Base-by-base conservation (phyloP, 1,140 invertebrate species). In the Drosophila ficusphila region DNA sequence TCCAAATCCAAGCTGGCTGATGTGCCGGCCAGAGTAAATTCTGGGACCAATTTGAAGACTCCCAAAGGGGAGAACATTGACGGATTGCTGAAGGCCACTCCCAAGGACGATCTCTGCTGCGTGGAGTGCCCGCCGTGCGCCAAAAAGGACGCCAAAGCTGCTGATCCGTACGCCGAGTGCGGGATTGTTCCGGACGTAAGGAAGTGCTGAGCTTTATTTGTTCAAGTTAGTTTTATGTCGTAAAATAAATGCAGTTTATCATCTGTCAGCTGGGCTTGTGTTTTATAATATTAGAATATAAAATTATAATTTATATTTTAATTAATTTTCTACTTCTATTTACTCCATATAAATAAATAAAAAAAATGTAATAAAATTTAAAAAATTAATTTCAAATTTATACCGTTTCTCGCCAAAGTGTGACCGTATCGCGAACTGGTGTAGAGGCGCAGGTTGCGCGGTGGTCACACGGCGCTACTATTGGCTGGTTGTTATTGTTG, bases 81-180 rank as follows among this genome's bases (percentile, higher is more conserved):
- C 27, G 71, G 82, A 0, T 48, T 91, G 1, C 54, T 90, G 1
- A 74, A 89, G 16, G 76, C 69, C 31, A 85, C 90, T 3, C 61
- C 78, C 2, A 91, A 90, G 38, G 78, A 90, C 47, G 77, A 90
- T 62, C 57, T 91, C 18, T 81, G 70, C 33, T 90, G 90, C 42
- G 73, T 89, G 16, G 90, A 91, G 57, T 91, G 91, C 31, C 91
- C 91, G 6, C 79, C 90, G 0, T 76, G 90, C 49, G 74, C 90
- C 44, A 76, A 74, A 16, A 89, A 89, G 57, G 69, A 76, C 38
- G 42, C 48, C 14, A 67, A 85, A 67, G 36, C 18, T 3, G 21
- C 38, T 1, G 81, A 86, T 51, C 38, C 82, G 0, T 74, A 46
- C 31, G 61, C 56, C 6, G 86, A 89, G 49, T 91, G 90, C 33